Base-by-base conservation (phyloP, 1,140 invertebrate species). In the Caenorhabditis tropicalis region DNA sequence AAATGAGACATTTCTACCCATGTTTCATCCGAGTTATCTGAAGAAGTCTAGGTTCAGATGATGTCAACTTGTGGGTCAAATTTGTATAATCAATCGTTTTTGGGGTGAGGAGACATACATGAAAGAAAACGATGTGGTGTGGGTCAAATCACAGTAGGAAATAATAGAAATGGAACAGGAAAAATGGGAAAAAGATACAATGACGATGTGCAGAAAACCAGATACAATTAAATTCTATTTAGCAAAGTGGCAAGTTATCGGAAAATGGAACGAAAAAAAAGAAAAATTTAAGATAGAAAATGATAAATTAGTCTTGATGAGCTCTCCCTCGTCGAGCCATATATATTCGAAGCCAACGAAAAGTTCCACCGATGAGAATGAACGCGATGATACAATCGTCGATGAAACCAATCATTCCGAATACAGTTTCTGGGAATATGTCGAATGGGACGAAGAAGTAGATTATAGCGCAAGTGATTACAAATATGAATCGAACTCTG, bases 101-200 rank as follows among this genome's bases (percentile, higher is more conserved):
- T n/a, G n/a, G 36, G 9, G n/a, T n/a, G 65, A 74, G 21, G 43
- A 43, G 36, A 29, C 33, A 36, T n/a, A 5, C 15, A 51, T 15
- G 21, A 19, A 29, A 56, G 12, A 56, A 4, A n/a, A 65, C 10
- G 15, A 33, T 9, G 19, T 36, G 29, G 15, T 33, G 29, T 36
- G 60, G 60, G 60, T 74, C 65, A 74, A 46, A 43, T 74, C 65
- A 74, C 65, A 43, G 65, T 74, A 24, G 65, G 65, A 74, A 43
- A 33, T 7, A 21, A 21, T 24, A 9, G 31, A 9, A 65, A 51
- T 51, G 49, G 19, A 36, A 15, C 4, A 10, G 36, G 31, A 65
- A 27, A 27, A 56, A 56, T 27, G 7, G 31, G 4, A 16, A 36
- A 74, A 27, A 29, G 12, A 27, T 29, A 36, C 5, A 31, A 36